Evolutionary conservation across 2,888 invertebrate species (phyloP).

Genomic region (Spatulosminthurus flaviceps): DNA sequence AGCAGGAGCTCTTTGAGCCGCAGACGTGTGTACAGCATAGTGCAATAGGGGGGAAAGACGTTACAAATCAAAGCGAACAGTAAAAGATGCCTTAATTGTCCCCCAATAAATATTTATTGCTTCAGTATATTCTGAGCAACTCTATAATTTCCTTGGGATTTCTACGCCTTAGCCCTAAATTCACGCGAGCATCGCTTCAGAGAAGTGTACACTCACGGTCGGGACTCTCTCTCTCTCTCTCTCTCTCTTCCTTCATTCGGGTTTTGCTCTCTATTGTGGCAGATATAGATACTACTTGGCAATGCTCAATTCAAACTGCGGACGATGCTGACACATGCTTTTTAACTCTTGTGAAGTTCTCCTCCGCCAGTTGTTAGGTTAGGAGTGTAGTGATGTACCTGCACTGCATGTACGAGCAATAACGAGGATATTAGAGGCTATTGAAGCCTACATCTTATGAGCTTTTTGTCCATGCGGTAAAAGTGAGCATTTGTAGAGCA

Average conservation of each 20-base stretch:
- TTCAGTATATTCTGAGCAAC: conserved; percentile 57
- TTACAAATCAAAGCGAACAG: conserved; percentile 61
- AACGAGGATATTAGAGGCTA: conserved; percentile 4
- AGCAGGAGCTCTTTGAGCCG: conserved; percentile 38
- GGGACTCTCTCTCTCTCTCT: neutral
- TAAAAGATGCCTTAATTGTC: conserved; percentile 64
- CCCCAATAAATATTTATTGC: conserved; percentile 64
- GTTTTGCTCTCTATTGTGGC: neutral
- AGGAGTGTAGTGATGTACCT: neutral
- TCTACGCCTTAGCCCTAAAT: neutral
- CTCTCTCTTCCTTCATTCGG: neutral
- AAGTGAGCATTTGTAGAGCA: neutral
- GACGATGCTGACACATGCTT: neutral
- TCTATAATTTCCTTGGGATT: conserved; percentile 47
- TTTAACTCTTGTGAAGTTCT: neutral
- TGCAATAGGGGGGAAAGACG: conserved; percentile 45
- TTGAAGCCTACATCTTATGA: neutral
- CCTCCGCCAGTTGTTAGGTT: too few species aligned
- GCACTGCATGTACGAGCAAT: neutral
- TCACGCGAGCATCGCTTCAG: neutral
- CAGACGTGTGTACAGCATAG: neutral
- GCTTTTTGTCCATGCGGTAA: neutral
- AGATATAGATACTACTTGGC: neutral
- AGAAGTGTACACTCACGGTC: too few species aligned
- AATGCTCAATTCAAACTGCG: neutral